Percentiles rank a stretch among this genome's conserved stretches.
Evolutionary conservation across 2,888 invertebrate species (phyloP).

Genomic region (Lepetodrilus schrolli): DNA sequence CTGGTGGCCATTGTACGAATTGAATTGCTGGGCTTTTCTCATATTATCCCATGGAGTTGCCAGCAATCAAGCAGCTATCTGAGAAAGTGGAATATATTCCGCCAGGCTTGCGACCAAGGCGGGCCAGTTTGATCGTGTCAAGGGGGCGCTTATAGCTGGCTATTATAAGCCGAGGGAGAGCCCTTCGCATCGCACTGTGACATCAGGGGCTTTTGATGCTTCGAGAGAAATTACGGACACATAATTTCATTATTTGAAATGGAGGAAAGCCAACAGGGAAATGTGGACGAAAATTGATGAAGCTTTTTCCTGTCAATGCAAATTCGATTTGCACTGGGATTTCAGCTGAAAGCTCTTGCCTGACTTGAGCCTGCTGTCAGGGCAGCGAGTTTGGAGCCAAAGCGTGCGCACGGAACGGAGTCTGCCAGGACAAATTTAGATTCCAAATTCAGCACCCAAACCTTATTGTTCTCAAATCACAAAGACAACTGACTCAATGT

Average conservation of each 20-base stretch:
- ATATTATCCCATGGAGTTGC: conserved; percentile 26
- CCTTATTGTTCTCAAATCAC: not conserved
- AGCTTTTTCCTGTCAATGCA: conserved; percentile 35
- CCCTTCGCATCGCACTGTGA: conserved; percentile 24
- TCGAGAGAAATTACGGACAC: conserved; percentile 34
- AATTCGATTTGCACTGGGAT: conserved; percentile 34
- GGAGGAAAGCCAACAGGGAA: conserved; percentile 30
- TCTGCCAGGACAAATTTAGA: conserved; percentile 8
- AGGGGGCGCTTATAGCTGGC: not conserved
- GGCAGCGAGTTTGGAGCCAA: not conserved
- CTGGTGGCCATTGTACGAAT: conserved; percentile 28
- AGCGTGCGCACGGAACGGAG: not conserved
- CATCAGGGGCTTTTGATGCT: conserved; percentile 28
- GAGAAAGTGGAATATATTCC: conserved; percentile 24
- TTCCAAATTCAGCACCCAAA: not conserved
- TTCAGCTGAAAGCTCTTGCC: conserved; percentile 17
- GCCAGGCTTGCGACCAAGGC: conserved; percentile 8
- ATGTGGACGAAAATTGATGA: conserved; percentile 32
- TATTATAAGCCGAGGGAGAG: conserved; percentile 1
- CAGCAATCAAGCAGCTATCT: conserved; percentile 15
- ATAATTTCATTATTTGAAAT: conserved; percentile 42
- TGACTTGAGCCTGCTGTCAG: not conserved
- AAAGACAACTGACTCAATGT: not conserved
- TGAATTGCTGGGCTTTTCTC: conserved; percentile 31
- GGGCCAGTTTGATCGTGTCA: conserved; percentile 9